Evolutionary conservation across 2,888 invertebrate species (phyloP).

Genomic region (Frankliniella fusca): DNA sequence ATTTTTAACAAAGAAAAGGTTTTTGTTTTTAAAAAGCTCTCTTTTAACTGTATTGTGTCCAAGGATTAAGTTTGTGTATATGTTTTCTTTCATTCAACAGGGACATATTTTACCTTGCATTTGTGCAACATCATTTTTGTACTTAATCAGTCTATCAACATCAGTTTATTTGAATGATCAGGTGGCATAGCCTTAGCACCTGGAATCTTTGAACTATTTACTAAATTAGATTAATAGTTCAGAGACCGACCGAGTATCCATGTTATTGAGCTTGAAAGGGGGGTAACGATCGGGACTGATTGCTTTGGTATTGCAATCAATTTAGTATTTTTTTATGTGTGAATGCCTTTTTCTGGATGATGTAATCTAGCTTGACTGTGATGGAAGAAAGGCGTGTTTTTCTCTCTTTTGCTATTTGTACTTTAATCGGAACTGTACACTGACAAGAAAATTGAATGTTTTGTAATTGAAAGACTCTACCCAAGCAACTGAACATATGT

Average conservation of each 20-base stretch:
- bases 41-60: not conserved
- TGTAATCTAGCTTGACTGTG: not conserved
- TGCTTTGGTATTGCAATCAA: not conserved
- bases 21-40: not conserved
- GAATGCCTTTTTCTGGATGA: not conserved
- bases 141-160: not conserved
- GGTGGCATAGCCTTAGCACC: not conserved
- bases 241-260: not conserved
- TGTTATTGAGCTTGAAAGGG: not conserved
- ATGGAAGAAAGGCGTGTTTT: not conserved
- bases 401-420: not conserved
- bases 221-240: not conserved
- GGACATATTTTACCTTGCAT: not conserved
- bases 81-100: not conserved
- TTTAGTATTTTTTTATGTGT: not conserved
- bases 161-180: not conserved
- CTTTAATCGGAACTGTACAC: not conserved
- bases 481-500: not conserved
- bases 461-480: not conserved
- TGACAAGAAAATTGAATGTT: not conserved
- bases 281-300: not conserved
- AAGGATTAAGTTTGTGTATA: not conserved
- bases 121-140: not conserved
- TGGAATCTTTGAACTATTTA: not conserved
- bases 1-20: not conserved